phyloP scores from a whole-genome alignment of 1,140 invertebrate genomes.

The Popillia japonica region DNA sequence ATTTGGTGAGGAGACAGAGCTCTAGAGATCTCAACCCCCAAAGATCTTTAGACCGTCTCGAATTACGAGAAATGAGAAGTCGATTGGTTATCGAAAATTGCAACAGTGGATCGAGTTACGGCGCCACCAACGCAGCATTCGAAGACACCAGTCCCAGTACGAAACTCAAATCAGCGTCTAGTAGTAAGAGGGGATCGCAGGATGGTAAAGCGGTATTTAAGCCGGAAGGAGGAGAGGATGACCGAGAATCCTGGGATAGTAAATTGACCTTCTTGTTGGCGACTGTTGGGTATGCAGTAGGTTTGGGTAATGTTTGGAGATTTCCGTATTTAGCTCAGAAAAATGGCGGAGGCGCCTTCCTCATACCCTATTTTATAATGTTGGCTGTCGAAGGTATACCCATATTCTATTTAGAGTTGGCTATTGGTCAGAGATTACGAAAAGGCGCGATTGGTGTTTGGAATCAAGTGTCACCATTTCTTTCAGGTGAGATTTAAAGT shows the following conservation, averaged over 20 bases:
- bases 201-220: slow-evolving; percentile 71
- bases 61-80: slow-evolving; percentile 85
- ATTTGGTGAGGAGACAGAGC: slow-evolving; percentile 85
- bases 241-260: slow-evolving; percentile 92
- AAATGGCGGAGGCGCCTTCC: slow-evolving; percentile 92
- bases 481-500: slow-evolving; percentile 63
- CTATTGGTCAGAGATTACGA: slow-evolving; percentile 88
- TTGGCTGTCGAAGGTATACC: slow-evolving; percentile 91
- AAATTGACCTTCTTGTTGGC: slow-evolving; percentile 91
- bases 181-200: slow-evolving; percentile 55
- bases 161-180: slow-evolving; percentile 57
- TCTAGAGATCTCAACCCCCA: slow-evolving; percentile 83
- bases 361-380: slow-evolving; percentile 95
- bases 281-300: slow-evolving; percentile 91
- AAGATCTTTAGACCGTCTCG: slow-evolving; percentile 82
- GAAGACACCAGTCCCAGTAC: slow-evolving; percentile 79
- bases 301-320: slow-evolving; percentile 93
- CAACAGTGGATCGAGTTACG: slow-evolving; percentile 70
- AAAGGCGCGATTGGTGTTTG: slow-evolving; percentile 96
- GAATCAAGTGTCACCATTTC: slow-evolving; percentile 76
- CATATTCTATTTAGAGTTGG: slow-evolving; percentile 93
- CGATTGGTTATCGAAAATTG: slow-evolving; percentile 81
- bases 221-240: slow-evolving; percentile 79
- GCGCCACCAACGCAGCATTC: slow-evolving; percentile 86
- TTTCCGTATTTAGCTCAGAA: slow-evolving; percentile 92